Conservation (phyloP, 2,113 vertebrate species). For the Dryoscopus gambensis region DNA sequence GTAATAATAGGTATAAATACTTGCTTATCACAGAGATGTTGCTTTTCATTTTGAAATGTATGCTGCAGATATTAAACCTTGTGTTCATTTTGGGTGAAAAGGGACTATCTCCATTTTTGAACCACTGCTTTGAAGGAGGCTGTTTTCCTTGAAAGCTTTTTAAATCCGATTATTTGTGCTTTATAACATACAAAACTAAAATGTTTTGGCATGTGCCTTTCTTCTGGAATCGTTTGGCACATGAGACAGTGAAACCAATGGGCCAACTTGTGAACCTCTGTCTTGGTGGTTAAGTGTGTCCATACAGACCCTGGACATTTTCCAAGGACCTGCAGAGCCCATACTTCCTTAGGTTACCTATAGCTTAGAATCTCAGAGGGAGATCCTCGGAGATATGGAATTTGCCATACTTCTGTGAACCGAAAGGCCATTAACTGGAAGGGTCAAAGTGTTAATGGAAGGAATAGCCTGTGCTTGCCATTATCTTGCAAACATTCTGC, state of each 20-base stretch:
- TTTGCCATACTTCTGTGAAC: constrained; percentile 57
- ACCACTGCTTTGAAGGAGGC: neutral
- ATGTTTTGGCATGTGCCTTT: neutral
- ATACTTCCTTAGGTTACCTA: constrained; percentile 19
- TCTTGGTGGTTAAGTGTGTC: neutral
- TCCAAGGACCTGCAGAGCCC: constrained; percentile 7
- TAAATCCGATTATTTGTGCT: neutral
- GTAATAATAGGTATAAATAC: neutral
- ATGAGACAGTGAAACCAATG: neutral
- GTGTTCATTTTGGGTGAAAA: neutral
- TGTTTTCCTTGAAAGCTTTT: neutral
- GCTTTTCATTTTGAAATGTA: neutral
- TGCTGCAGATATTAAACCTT: neutral
- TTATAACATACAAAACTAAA: neutral
- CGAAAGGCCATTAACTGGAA: constrained; percentile 68
- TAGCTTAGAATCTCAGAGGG: constrained; percentile 24
- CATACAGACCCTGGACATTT: neutral
- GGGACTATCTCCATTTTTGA: neutral
- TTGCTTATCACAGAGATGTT: neutral
- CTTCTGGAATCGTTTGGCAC: neutral
- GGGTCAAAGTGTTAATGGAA: constrained; percentile 79
- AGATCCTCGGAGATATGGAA: neutral
- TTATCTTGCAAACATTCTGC: constrained; percentile 53
- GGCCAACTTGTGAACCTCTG: neutral
- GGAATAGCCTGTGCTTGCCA: constrained; percentile 50